Percentiles rank a stretch among this genome's conserved stretches.
Conservation (phyloP, 2,888 invertebrate species). For the Caenorhabditis becei region DNA sequence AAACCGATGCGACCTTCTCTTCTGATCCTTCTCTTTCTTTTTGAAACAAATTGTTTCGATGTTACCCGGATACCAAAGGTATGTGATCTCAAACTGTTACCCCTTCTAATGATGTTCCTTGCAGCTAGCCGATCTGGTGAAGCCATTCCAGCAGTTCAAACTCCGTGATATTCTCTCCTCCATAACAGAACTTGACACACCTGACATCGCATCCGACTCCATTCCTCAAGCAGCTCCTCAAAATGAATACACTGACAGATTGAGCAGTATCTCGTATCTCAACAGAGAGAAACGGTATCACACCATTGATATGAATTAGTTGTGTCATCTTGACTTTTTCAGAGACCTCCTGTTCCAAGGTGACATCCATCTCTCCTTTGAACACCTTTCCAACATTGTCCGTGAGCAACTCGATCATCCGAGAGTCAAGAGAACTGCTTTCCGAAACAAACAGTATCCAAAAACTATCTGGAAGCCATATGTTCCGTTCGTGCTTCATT, state of each 20-base stretch:
- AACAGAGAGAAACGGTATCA: constrained; percentile 51
- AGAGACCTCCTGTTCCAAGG: constrained; percentile 64
- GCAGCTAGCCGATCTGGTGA: constrained; percentile 40
- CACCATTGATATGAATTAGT: neutral
- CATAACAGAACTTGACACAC: constrained; percentile 37
- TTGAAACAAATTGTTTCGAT: neutral
- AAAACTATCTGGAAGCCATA: constrained; percentile 59
- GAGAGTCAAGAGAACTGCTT: constrained; percentile 54
- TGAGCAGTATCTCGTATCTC: constrained; percentile 57
- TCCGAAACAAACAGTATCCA: constrained; percentile 51
- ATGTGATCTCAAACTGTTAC: neutral
- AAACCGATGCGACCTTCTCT: constrained; percentile 8
- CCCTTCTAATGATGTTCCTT: neutral
- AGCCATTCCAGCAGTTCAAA: constrained; percentile 37
- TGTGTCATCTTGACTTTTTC: neutral
- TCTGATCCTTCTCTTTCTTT: neutral
- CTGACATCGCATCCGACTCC: constrained; percentile 18
- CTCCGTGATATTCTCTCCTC: constrained; percentile 46
- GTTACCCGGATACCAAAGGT: constrained; percentile 35
- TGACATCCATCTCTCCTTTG: constrained; percentile 59
- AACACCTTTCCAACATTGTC: constrained; percentile 58
- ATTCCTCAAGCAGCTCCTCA: neutral
- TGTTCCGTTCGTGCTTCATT: constrained; percentile 55
- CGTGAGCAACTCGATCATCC: constrained; percentile 52
- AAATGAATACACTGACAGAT: constrained; percentile 45